Evolutionary conservation across 2,113 vertebrate genomes (phyloP).

Genomic region (Pantherophis guttatus): DNA sequence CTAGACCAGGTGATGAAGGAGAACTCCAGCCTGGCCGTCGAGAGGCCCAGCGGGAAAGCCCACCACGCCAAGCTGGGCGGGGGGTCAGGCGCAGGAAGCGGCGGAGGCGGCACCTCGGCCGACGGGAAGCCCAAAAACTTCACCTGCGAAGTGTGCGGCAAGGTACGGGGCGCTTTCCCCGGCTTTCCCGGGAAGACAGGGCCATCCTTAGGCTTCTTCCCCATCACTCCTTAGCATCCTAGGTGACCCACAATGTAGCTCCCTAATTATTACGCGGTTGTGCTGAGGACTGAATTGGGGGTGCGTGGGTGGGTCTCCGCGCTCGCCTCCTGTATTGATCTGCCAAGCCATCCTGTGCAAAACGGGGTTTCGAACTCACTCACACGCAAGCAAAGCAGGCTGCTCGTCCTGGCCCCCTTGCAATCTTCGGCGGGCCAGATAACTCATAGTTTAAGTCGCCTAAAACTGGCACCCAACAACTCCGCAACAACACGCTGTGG

Average conservation of each 20-base stretch:
- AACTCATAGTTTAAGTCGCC: neutral
- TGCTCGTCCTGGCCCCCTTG: neutral
- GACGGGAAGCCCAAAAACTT: conserved; percentile 96
- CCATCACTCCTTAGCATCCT: no score
- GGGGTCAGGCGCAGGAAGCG: neutral
- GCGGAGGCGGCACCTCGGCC: conserved; percentile 37
- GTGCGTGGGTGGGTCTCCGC: no score
- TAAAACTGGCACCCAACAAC: neutral
- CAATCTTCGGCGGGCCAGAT: neutral
- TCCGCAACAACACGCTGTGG: neutral
- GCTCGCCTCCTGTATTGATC: neutral
- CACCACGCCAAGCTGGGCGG: conserved; percentile 75
- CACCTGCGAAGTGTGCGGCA: conserved; percentile 98
- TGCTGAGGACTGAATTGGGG: neutral
- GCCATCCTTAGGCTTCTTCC: neutral
- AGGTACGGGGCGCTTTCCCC: conserved; percentile 73
- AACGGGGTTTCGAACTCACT: neutral
- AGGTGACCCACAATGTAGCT: neutral
- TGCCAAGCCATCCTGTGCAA: neutral
- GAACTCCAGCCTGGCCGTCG: conserved; percentile 75
- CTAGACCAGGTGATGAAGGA: conserved; percentile 96
- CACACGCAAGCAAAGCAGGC: no score
- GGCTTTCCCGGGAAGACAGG: neutral
- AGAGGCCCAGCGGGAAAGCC: conserved; percentile 78
- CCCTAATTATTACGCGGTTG: neutral